Evolutionary conservation across 2,113 vertebrate genomes (phyloP).

Genomic region (Typhlomys cinereus): DNA sequence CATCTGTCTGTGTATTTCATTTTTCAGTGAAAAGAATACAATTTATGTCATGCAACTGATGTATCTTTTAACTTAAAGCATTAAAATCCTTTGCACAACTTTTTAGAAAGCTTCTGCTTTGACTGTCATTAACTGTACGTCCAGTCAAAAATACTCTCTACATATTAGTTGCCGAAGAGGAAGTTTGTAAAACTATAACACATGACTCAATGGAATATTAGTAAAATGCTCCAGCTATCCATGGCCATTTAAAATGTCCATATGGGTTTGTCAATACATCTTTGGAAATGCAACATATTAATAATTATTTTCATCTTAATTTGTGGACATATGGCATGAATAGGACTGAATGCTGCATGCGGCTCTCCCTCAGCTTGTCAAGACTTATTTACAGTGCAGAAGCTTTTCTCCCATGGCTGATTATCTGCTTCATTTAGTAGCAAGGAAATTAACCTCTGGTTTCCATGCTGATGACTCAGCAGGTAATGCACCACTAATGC

Average conservation of each 20-base stretch:
- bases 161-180: slow-evolving; percentile 58
- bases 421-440: slow-evolving; percentile 88
- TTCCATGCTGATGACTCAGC: slow-evolving; percentile 85
- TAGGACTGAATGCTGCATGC: slow-evolving; percentile 74
- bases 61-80: slow-evolving; percentile 37
- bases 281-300: slow-evolving; percentile 85
- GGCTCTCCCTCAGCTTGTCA: slow-evolving; percentile 83
- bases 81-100: slow-evolving; percentile 56
- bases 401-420: slow-evolving; percentile 82
- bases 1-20: slow-evolving; percentile 45
- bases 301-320: slow-evolving; percentile 85
- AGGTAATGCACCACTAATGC: slow-evolving; percentile 81
- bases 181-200: slow-evolving; percentile 76
- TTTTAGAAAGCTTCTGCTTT: slow-evolving; percentile 71
- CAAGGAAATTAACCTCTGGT: slow-evolving; percentile 87
- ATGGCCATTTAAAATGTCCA: slow-evolving; percentile 79
- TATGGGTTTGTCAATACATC: slow-evolving; percentile 79
- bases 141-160: slow-evolving; percentile 74
- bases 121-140: slow-evolving; percentile 72
- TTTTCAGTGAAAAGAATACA: slow-evolving; percentile 53
- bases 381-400: slow-evolving; percentile 84
- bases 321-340: slow-evolving; percentile 87
- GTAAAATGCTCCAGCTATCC: slow-evolving; percentile 77
- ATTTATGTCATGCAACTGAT: slow-evolving; percentile 55
- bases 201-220: slow-evolving; percentile 70